These are phyloP conservation scores for Lasioglossum lativentre DNA, from an alignment of 2,888 invertebrate species.

Conservation along the genomic window DNA sequence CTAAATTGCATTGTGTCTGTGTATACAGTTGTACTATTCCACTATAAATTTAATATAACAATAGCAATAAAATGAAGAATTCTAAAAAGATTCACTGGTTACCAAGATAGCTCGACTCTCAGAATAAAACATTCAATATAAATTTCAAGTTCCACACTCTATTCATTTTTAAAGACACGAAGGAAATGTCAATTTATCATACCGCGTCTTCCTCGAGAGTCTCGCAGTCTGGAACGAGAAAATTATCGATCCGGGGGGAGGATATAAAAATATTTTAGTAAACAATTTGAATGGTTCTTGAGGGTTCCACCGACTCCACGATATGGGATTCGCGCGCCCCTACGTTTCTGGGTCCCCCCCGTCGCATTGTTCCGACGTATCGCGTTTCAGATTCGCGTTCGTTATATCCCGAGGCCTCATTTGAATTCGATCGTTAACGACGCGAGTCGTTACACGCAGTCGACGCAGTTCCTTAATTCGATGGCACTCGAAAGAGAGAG, in stretches of 20 bases:
- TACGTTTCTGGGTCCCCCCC: neutral
- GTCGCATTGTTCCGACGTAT: constrained; percentile 50
- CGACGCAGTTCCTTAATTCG: constrained; percentile 49
- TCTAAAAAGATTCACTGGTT: neutral
- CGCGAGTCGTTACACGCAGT: constrained; percentile 54
- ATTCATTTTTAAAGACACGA: neutral
- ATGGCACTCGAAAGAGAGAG: constrained; percentile 48
- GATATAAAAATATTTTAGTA: neutral
- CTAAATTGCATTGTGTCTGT: no score
- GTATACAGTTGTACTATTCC: no score
- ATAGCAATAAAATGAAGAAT: neutral
- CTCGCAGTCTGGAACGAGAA: neutral
- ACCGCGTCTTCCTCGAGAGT: neutral
- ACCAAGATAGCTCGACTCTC: no score
- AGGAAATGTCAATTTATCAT: neutral
- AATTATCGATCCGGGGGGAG: neutral
- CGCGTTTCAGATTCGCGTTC: constrained; percentile 46
- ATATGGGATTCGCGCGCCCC: neutral
- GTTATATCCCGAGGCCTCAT: constrained; percentile 35
- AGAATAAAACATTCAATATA: neutral
- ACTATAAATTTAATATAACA: no score
- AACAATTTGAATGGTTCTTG: neutral
- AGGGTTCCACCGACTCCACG: neutral
- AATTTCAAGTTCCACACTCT: neutral
- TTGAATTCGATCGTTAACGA: constrained; percentile 56